A percentile compares a stretch with the other conserved stretches of the same genome.
phyloP scores from a whole-genome alignment of 2,888 invertebrate genomes.

The Harpalus rufipes region DNA sequence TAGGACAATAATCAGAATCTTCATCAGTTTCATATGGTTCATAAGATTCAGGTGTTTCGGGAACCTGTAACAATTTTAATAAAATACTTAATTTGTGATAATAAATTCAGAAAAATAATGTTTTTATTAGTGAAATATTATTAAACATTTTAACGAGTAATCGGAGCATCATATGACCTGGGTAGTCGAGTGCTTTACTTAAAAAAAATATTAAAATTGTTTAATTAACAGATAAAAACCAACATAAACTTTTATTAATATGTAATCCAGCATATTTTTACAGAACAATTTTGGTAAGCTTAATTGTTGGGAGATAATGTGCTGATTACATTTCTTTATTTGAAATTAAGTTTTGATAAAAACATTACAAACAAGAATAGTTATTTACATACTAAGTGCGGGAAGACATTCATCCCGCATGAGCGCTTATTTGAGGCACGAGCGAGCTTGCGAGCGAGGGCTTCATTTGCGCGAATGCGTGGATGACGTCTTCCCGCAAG shows the following conservation, averaged over 20 bases:
- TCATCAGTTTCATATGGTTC: background rate
- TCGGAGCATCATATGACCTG: background rate
- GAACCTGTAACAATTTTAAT: background rate
- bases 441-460: no score
- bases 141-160: background rate
- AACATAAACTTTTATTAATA: no score
- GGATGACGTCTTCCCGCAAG: no score
- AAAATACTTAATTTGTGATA: background rate
- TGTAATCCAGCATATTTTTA: no score
- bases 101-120: background rate
- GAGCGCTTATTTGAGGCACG: no score
- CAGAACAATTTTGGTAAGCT: no score
- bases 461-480: no score
- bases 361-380: background rate
- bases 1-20: slow-evolving; percentile 1
- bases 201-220: background rate
- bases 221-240: background rate
- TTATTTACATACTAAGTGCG: no score
- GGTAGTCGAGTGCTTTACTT: background rate
- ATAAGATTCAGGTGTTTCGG: background rate
- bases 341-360: background rate
- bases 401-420: no score
- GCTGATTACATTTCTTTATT: background rate
- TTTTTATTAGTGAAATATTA: slow-evolving; percentile 1
- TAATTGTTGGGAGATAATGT: background rate